Base-by-base conservation (phyloP, 2,888 invertebrate species). In the Stegophylla sp. region DNA sequence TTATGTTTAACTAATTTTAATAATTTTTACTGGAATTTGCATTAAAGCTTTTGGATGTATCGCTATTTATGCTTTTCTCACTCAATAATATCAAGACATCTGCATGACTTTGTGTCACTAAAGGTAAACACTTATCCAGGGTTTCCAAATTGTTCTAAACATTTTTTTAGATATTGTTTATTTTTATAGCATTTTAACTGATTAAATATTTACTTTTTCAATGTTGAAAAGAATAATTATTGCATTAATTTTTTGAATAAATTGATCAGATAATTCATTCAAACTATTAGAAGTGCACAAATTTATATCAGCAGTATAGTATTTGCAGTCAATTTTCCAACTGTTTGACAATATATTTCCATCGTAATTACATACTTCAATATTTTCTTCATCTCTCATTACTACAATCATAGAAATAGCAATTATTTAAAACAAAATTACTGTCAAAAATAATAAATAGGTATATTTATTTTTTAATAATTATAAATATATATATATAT, bases 321-420 rank as follows among this genome's bases (percentile, higher is more conserved):
- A 79, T 69, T 79, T 79, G 48, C 79, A 79, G 20, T 79, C 59
- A 23, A 79, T 69, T 23, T 43, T 59, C 79, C 79, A 79, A 23
- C 17, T 17, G 13, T 79, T 69, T 41, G 48, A 79, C 17, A 71
- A 71, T 34, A 69, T 26, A 79, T 61, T 69, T 20, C 28, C 56
- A 71, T 71, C 69, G 41, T 61, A 59, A 7, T 76, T 77, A 13
- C 28, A 43, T 28, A 79, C 23, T 79, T 79, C 69, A 20, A 79
- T 34, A 69, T 59, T 69, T 61, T 79, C 79, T 71, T 79, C 79
- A 71, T 79, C 23, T 12, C 23, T 79, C 23, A 79, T 26, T 59
- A 69, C 79, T 79, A 43, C 59, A 79, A 48, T 48, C 26, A 63
- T 66, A 72, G 7, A 28, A 23, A 67, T 48, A n/a, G 23, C 17